phyloP scores from a whole-genome alignment of 53 echinoderm and acorn worm genomes.

The Echinometra lucunter region DNA sequence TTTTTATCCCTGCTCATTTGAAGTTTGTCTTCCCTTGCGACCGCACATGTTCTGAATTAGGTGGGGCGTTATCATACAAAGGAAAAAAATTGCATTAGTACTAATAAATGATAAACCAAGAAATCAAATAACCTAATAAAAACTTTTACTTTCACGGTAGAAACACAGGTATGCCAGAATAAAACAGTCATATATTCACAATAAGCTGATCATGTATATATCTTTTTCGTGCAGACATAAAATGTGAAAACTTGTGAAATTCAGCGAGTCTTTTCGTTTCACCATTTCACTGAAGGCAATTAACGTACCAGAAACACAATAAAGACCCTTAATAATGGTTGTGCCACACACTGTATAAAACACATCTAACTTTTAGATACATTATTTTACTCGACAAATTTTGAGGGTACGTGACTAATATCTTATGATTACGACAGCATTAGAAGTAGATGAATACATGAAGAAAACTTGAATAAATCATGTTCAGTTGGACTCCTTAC shows the following conservation, averaged over 20 bases:
- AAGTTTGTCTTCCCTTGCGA: not conserved
- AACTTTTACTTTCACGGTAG: not conserved
- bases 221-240: constrained; percentile 6
- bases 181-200: not conserved
- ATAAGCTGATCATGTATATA: not conserved
- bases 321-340: not conserved
- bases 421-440: not conserved
- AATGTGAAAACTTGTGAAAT: not conserved
- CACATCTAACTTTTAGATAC: not conserved
- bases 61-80: constrained; percentile 40
- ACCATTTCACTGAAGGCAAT: not conserved
- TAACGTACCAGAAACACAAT: not conserved
- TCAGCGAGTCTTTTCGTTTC: not conserved
- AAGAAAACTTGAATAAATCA: constrained; percentile 6
- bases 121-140: not conserved
- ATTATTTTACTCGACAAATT: not conserved
- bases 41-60: not conserved
- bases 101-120: constrained; percentile 4
- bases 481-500: not conserved
- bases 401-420: not conserved
- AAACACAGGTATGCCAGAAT: not conserved
- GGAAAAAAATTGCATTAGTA: constrained; percentile 27
- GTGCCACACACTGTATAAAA: not conserved
- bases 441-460: not conserved
- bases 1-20: not conserved